These are phyloP conservation scores for Petrolisthes cinctipes DNA, from an alignment of 2,888 invertebrate genomes.

Conservation along the genomic window DNA sequence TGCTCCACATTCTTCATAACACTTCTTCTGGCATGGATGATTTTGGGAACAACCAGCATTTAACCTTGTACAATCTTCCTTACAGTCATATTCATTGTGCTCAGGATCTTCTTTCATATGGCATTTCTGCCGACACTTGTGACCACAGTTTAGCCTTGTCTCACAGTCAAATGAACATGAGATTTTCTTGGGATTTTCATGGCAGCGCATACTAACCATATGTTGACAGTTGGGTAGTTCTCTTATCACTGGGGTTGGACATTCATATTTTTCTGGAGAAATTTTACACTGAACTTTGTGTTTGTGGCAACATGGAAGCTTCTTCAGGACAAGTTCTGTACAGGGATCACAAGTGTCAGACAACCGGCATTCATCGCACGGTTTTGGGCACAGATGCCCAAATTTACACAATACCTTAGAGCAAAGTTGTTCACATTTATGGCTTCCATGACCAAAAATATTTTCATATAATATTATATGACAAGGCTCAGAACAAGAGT, in stretches of 20 bases:
- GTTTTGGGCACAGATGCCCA: conserved; percentile 66
- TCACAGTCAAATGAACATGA: conserved; percentile 73
- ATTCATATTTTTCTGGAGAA: conserved; percentile 43
- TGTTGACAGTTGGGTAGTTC: conserved; percentile 67
- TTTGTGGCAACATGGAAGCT: conserved; percentile 68
- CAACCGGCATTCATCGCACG: conserved; percentile 67
- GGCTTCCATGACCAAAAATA: conserved; percentile 61
- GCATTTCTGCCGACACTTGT: conserved; percentile 75
- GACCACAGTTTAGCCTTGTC: conserved; percentile 76
- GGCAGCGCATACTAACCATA: conserved; percentile 69
- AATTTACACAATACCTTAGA: conserved; percentile 60
- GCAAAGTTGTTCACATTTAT: conserved; percentile 67
- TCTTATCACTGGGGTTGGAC: conserved; percentile 63
- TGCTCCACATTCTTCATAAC: conserved; percentile 70
- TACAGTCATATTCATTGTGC: conserved; percentile 71
- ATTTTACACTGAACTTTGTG: conserved; percentile 62
- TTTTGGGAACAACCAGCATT: conserved; percentile 69
- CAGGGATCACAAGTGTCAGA: conserved; percentile 65
- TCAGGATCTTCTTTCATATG: conserved; percentile 76
- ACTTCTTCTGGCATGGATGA: conserved; percentile 73
- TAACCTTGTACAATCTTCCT: conserved; percentile 23
- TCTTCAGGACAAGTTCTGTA: conserved; percentile 65
- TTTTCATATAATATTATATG: conserved; percentile 65
- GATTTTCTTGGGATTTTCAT: conserved; percentile 67
- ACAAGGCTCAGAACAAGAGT: conserved; percentile 67